These are phyloP conservation scores for Delia radicum DNA, from an alignment of 1,140 invertebrate genomes.

Conservation along the genomic window DNA sequence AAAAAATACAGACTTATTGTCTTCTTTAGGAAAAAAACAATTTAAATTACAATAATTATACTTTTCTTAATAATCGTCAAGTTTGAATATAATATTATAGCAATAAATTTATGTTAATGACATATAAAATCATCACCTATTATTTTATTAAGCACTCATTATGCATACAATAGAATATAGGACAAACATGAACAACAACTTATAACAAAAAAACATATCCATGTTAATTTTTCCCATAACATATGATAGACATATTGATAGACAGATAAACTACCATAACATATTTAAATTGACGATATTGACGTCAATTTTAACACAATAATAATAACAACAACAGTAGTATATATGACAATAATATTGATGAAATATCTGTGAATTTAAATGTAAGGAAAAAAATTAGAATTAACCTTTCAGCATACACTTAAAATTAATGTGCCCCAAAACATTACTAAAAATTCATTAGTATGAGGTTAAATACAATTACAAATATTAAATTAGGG, in stretches of 20 bases:
- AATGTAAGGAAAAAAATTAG: too few relatives aligned
- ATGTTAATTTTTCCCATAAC: not conserved
- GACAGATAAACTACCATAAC: not conserved
- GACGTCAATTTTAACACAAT: not conserved
- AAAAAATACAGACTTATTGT: too few relatives aligned
- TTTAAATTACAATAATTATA: too few relatives aligned
- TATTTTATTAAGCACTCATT: not conserved
- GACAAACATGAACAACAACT: not conserved
- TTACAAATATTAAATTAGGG: too few relatives aligned
- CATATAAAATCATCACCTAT: not conserved
- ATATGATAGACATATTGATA: not conserved
- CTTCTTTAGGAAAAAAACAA: too few relatives aligned
- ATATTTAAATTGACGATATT: not conserved
- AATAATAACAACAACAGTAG: not conserved
- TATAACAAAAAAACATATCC: not conserved
- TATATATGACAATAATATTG: not conserved
- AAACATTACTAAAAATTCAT: too few relatives aligned
- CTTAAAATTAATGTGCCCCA: too few relatives aligned
- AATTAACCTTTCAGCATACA: too few relatives aligned
- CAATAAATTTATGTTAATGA: not conserved
- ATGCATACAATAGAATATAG: not conserved
- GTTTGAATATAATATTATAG: too few relatives aligned
- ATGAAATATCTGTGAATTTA: too few relatives aligned
- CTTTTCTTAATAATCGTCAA: too few relatives aligned
- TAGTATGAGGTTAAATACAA: too few relatives aligned